These are phyloP conservation scores for Hycleus phaleratus DNA, from an alignment of 1,140 invertebrate species.

Conservation along the genomic window DNA sequence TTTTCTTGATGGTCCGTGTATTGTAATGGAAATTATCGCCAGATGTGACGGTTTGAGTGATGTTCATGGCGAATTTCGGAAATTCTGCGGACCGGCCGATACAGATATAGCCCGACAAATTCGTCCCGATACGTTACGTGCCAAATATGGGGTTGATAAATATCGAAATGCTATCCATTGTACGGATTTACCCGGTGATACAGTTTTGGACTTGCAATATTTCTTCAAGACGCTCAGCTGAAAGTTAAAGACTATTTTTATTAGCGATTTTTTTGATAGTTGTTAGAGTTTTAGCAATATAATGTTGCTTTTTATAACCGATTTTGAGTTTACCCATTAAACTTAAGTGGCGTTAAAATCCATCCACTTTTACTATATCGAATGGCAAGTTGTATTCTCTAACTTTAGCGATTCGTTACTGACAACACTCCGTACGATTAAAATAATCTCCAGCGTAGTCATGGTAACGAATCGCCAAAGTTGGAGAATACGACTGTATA, in stretches of 20 bases:
- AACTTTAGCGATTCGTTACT: no score
- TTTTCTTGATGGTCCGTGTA: conserved; percentile 61
- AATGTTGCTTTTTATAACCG: no score
- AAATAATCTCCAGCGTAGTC: no score
- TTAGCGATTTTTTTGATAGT: no score
- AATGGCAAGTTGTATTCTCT: no score
- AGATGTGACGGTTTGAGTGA: conserved; percentile 50
- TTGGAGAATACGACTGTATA: no score
- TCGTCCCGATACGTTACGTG: conserved; percentile 74
- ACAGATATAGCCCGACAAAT: conserved; percentile 79
- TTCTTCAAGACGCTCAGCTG: conserved; percentile 60
- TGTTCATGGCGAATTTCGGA: conserved; percentile 68
- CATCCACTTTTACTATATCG: no score
- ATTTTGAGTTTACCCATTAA: no score
- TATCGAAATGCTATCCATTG: conserved; percentile 87
- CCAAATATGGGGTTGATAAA: conserved; percentile 73
- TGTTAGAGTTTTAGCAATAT: no score
- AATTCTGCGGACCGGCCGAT: conserved; percentile 79
- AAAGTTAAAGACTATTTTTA: background rate
- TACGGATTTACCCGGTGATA: conserved; percentile 85
- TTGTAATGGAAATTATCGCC: conserved; percentile 77
- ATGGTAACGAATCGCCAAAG: no score
- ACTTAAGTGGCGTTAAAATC: no score
- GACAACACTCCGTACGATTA: no score
- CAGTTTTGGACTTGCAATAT: conserved; percentile 73